Percentiles rank a stretch among this genome's conserved stretches.
These are phyloP conservation scores for Geopemphigus sp. DNA, from an alignment of 1,140 invertebrate genomes.

Conservation along the genomic window DNA sequence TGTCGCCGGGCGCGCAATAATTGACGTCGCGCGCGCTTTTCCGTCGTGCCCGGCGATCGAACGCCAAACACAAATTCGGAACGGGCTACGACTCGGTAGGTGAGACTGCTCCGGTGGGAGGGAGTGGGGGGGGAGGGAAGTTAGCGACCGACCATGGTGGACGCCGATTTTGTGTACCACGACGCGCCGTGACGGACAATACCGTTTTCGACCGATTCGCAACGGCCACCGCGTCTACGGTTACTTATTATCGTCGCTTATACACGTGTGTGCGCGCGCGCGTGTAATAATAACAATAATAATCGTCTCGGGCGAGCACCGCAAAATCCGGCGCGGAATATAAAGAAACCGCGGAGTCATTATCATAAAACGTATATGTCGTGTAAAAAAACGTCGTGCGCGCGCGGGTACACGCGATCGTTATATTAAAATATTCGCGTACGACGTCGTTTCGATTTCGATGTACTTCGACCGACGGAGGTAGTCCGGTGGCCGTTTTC, in stretches of 20 bases:
- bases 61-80: not conserved
- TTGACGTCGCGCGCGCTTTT: no score
- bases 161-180: constrained; percentile 12
- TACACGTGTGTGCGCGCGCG: not conserved
- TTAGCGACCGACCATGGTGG: not conserved
- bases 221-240: not conserved
- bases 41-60: not conserved
- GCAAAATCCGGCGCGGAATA: constrained; percentile 30
- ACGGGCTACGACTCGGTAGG: not conserved
- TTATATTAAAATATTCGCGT: not conserved
- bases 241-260: not conserved
- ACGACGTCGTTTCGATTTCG: not conserved
- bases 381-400: no score
- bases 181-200: constrained; percentile 15
- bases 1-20: no score
- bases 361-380: not conserved
- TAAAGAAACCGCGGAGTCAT: constrained; percentile 30
- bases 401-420: not conserved
- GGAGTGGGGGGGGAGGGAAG: no score
- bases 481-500: not conserved
- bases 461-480: not conserved
- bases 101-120: no score
- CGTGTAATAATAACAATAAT: constrained; percentile 24
- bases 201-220: constrained; percentile 44
- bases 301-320: not conserved